phyloP scores from a whole-genome alignment of 2,888 invertebrate species.

The Hypolimnas misippus region DNA sequence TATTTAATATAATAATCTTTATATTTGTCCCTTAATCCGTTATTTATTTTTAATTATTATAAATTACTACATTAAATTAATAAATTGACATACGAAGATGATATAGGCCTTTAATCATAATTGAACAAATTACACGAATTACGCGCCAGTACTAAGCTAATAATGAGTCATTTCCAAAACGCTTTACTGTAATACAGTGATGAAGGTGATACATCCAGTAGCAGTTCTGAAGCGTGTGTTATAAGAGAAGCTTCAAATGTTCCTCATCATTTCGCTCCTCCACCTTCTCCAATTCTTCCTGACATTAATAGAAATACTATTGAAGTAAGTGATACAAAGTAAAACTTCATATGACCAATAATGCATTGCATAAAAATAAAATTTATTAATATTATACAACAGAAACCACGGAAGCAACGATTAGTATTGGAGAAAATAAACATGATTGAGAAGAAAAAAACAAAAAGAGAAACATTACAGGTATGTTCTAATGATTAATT shows the following conservation, averaged over 20 bases:
- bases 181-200: slow-evolving; percentile 84
- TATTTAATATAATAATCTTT: too few relatives aligned
- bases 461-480: slow-evolving; percentile 83
- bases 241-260: slow-evolving; percentile 80
- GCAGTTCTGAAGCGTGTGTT: slow-evolving; percentile 86
- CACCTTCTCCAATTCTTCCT: slow-evolving; percentile 87
- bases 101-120: neutral
- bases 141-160: too few relatives aligned
- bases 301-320: slow-evolving; percentile 62
- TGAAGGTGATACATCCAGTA: slow-evolving; percentile 90
- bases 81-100: too few relatives aligned
- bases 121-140: neutral
- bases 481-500: slow-evolving; percentile 52
- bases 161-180: neutral
- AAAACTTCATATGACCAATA: neutral
- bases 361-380: neutral
- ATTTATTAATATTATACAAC: slow-evolving; percentile 26
- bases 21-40: too few relatives aligned
- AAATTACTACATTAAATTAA: too few relatives aligned
- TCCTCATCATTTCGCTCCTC: slow-evolving; percentile 84
- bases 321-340: slow-evolving; percentile 54
- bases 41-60: too few relatives aligned
- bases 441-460: slow-evolving; percentile 73
- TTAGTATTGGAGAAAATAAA: slow-evolving; percentile 74
- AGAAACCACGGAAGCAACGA: slow-evolving; percentile 68